phyloP scores from a whole-genome alignment of 2,113 vertebrate genomes.

The Lamprotornis superbus region DNA sequence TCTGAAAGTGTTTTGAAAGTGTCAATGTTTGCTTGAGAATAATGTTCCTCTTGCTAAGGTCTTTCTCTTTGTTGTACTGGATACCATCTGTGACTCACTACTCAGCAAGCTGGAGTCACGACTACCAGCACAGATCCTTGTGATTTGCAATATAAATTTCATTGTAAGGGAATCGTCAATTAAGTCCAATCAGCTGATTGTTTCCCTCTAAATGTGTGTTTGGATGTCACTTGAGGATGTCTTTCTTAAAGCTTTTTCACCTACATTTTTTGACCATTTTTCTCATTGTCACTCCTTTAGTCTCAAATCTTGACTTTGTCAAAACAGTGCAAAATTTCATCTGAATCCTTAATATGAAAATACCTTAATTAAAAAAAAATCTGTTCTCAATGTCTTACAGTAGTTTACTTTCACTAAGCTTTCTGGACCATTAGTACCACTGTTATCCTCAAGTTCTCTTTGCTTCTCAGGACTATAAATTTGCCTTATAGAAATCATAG shows the following conservation, averaged over 20 bases:
- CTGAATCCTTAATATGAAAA: background rate
- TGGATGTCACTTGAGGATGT: background rate
- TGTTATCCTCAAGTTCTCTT: background rate
- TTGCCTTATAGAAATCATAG: background rate
- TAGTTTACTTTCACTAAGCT: background rate
- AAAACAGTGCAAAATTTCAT: background rate
- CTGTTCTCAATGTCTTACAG: background rate
- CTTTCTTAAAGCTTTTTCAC: background rate
- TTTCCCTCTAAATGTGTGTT: background rate
- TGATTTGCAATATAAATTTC: background rate
- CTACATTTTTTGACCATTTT: background rate
- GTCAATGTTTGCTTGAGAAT: constrained; percentile 42
- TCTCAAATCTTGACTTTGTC: background rate
- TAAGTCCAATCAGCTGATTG: background rate
- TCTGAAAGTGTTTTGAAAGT: constrained; percentile 18
- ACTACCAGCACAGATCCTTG: background rate
- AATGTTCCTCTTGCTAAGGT: constrained; percentile 25
- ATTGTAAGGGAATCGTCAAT: background rate
- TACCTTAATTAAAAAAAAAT: background rate
- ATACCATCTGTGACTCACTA: background rate
- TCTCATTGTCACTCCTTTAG: background rate
- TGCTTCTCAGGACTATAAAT: background rate
- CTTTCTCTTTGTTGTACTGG: background rate
- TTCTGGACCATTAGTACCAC: background rate
- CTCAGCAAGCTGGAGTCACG: background rate